These are phyloP conservation scores for Furcifer pardalis DNA, from an alignment of 2,797 vertebrate species.

Conservation along the genomic window DNA sequence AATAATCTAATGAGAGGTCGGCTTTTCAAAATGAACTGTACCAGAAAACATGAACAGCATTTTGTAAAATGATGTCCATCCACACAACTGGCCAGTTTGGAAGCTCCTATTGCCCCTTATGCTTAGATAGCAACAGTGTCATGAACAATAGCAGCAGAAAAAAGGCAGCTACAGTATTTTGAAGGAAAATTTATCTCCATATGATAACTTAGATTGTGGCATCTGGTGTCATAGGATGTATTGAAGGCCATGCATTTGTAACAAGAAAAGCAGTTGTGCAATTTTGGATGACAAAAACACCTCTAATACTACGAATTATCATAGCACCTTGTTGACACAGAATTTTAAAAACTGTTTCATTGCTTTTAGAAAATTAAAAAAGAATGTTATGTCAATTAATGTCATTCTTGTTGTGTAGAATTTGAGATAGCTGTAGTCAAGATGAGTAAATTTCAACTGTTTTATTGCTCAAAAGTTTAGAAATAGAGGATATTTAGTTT, in stretches of 20 bases:
- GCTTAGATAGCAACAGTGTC: neutral
- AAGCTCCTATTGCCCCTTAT: neutral
- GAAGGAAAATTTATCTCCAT: neutral
- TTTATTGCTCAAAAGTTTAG: no score
- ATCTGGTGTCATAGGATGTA: neutral
- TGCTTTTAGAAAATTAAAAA: neutral
- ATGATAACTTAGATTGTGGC: neutral
- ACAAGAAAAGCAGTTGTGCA: neutral
- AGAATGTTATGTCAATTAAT: neutral
- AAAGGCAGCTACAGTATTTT: neutral
- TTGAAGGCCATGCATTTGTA: neutral
- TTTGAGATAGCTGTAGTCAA: no score
- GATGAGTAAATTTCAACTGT: no score
- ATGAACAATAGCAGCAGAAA: neutral
- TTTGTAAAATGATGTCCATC: neutral
- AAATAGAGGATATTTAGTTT: no score
- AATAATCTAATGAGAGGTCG: neutral
- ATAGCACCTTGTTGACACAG: neutral
- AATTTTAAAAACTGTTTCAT: neutral
- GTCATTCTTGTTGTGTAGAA: no score
- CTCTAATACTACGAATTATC: neutral
- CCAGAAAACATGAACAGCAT: neutral
- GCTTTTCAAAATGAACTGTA: neutral
- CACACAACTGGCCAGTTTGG: neutral
- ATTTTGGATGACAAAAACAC: neutral